A percentile compares a stretch with the other conserved stretches of the same genome.
Evolutionary conservation across 2,888 invertebrate genomes (phyloP).

Genomic region (Idaea dimidiata): DNA sequence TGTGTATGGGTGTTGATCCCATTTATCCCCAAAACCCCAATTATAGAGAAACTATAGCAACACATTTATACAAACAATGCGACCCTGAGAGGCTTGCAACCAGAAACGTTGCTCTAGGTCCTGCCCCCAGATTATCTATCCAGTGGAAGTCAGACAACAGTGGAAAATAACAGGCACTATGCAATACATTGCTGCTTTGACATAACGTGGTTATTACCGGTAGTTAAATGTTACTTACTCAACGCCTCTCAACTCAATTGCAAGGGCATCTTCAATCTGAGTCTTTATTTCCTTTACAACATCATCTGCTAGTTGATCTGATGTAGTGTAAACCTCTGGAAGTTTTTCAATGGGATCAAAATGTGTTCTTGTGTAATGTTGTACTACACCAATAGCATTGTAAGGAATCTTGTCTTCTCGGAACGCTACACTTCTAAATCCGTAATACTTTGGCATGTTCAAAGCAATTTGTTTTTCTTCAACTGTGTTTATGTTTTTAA

Average conservation of each 20-base stretch:
- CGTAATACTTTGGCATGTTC: slow-evolving; percentile 91
- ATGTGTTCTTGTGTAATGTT: slow-evolving; percentile 90
- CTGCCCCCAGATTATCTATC: no score
- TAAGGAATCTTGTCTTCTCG: slow-evolving; percentile 83
- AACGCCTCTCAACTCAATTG: slow-evolving; percentile 81
- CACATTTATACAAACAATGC: no score
- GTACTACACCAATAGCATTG: slow-evolving; percentile 84
- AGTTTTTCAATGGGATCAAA: slow-evolving; percentile 80
- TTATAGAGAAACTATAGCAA: no score
- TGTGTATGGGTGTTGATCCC: no score
- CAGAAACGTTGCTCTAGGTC: no score
- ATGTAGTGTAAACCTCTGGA: slow-evolving; percentile 81
- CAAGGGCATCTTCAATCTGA: slow-evolving; percentile 83
- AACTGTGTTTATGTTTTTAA: slow-evolving; percentile 84
- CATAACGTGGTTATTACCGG: no score
- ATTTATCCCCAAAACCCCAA: no score
- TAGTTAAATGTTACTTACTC: slow-evolving; percentile 67
- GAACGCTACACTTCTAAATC: slow-evolving; percentile 84
- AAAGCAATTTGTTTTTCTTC: slow-evolving; percentile 92
- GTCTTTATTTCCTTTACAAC: slow-evolving; percentile 77
- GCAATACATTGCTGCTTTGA: no score
- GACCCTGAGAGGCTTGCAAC: no score
- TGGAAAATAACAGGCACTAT: no score
- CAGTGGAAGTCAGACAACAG: no score
- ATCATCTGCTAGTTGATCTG: slow-evolving; percentile 66